These are phyloP conservation scores for Desoria tigrina DNA, from an alignment of 2,888 invertebrate genomes.

Conservation along the genomic window DNA sequence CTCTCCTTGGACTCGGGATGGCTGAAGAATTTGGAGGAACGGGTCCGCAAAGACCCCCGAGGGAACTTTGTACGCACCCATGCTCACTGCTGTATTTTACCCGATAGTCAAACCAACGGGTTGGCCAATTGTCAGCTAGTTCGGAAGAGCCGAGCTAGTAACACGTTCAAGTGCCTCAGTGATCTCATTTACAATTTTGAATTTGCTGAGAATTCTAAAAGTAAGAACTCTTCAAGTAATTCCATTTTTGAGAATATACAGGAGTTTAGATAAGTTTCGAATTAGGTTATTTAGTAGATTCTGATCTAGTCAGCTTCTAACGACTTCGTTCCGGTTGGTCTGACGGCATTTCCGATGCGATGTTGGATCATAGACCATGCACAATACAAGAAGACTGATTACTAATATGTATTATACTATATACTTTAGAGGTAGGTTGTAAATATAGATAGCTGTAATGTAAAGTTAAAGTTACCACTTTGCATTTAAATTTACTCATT, in stretches of 20 bases:
- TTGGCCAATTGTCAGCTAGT: constrained; percentile 48
- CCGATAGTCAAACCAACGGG: constrained; percentile 40
- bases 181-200: constrained; percentile 50
- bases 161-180: constrained; percentile 38
- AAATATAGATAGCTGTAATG: no score
- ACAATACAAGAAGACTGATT: no score
- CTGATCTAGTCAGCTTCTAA: background rate
- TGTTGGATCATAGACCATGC: no score
- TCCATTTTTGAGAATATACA: no score
- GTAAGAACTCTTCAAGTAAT: no score
- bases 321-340: background rate
- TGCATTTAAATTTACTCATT: no score
- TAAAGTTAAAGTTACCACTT: no score
- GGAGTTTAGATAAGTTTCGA: no score
- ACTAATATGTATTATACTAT: no score
- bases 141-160: constrained; percentile 1
- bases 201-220: constrained; percentile 32
- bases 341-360: background rate
- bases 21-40: constrained; percentile 44
- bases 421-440: no score
- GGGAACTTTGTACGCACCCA: constrained; percentile 28
- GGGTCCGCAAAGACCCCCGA: constrained; percentile 28
- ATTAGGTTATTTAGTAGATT: background rate
- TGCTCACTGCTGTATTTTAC: constrained; percentile 49
- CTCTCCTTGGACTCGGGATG: constrained; percentile 49